phyloP scores from a whole-genome alignment of 2,888 invertebrate genomes.

The Malthinus seriepunctatus region DNA sequence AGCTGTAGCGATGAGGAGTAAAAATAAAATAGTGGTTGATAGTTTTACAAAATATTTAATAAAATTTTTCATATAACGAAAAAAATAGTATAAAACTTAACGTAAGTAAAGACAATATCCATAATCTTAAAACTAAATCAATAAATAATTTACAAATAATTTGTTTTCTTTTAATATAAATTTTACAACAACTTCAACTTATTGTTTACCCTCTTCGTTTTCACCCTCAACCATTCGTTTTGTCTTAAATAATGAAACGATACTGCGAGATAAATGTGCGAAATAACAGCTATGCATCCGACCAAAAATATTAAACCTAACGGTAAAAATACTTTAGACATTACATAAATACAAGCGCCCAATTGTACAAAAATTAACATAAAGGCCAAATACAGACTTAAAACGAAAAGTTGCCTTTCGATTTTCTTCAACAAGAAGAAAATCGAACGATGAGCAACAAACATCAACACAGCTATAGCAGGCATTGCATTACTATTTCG shows the following conservation, averaged over 20 bases:
- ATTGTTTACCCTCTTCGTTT: neutral
- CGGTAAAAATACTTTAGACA: neutral
- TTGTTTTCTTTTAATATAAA: no score
- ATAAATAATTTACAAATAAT: conserved; percentile 1
- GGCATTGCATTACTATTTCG: conserved; percentile 1
- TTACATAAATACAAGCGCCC: neutral
- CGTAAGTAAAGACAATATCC: neutral
- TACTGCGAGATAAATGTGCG: neutral
- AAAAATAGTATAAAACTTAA: neutral
- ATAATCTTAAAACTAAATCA: neutral
- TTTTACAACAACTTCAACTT: neutral
- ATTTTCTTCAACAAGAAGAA: neutral
- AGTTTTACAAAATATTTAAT: neutral
- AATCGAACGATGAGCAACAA: neutral
- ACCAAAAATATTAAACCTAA: conserved; percentile 3
- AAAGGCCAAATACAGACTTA: conserved; percentile 1
- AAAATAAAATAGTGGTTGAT: no score
- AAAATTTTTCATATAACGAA: conserved; percentile 4
- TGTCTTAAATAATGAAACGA: neutral
- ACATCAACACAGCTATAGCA: neutral
- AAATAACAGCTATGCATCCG: neutral
- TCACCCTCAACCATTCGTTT: neutral
- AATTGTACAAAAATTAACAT: conserved; percentile 2
- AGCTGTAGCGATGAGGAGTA: no score
- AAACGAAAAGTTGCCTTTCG: neutral